Evolutionary conservation across 1,140 invertebrate genomes (phyloP).

Genomic region (Vanessa tameamea): DNA sequence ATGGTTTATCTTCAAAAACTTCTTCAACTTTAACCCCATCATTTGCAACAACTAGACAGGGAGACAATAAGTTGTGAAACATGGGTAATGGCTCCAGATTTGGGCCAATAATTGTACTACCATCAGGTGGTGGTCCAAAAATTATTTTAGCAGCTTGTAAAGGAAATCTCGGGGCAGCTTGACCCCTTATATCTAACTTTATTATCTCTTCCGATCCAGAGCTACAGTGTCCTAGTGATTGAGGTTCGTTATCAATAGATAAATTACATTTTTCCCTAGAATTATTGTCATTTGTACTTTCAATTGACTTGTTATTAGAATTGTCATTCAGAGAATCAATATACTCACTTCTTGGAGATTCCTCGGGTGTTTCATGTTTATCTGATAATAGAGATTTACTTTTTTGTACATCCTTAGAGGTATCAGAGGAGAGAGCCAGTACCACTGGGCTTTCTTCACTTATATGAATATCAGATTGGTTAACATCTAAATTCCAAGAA

Average conservation of each 20-base stretch:
- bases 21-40: slow-evolving; percentile 62
- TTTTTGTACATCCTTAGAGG: slow-evolving; percentile 56
- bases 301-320: slow-evolving; percentile 40
- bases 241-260: slow-evolving; percentile 29
- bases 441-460: slow-evolving; percentile 72
- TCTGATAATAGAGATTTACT: slow-evolving; percentile 41
- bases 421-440: slow-evolving; percentile 61
- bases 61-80: slow-evolving; percentile 64
- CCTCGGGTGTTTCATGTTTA: slow-evolving; percentile 41
- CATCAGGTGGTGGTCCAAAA: slow-evolving; percentile 70
- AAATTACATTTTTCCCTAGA: slow-evolving; percentile 35
- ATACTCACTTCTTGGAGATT: slow-evolving; percentile 62
- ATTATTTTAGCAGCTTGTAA: slow-evolving; percentile 68
- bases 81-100: slow-evolving; percentile 57
- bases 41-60: slow-evolving; percentile 58
- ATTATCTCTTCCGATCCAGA: slow-evolving; percentile 77
- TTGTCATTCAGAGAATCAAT: slow-evolving; percentile 68
- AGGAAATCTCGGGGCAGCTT: slow-evolving; percentile 62
- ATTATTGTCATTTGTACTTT: slow-evolving; percentile 33
- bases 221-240: slow-evolving; percentile 46
- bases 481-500: slow-evolving; percentile 62
- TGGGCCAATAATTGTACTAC: slow-evolving; percentile 51
- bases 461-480: slow-evolving; percentile 57
- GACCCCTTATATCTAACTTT: slow-evolving; percentile 76
- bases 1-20: slow-evolving; percentile 49